Base-by-base conservation (phyloP, 2,797 vertebrate species). In the Podarcis siculus region DNA sequence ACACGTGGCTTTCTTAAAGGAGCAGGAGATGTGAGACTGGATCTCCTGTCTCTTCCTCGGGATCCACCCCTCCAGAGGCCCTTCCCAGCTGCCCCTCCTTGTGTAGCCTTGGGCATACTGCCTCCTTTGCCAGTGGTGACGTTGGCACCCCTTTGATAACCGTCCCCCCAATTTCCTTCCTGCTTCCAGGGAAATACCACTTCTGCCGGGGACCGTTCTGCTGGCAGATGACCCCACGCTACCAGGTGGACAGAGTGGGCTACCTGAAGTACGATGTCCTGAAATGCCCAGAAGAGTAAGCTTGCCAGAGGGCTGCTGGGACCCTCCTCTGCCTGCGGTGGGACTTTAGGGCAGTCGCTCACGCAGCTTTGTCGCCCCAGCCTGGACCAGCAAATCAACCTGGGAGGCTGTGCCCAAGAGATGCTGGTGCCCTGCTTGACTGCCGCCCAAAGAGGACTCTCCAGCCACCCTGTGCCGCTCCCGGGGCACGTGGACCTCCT, bases 121-220 rank as follows among this genome's bases (percentile, higher is more conserved):
- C 15, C 32, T 73, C 32, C 71, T 73, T 75, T 37, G 35, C 72
- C 1, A 0, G 8, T 1, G 8, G 9, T 6, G 42, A 42, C 19
- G 7, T 10, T 67, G 25, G 66, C 23, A 30, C 66, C 1, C 66
- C 27, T 67, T 8, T 10, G 35, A 23, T 13, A 17, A 5, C n/a
- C 12, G 4, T 15, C 10, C n/a, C 39, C 25, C 64, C 81, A 27
- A 35, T 21, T 6, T 19, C 69, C 25, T 23, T 55, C 37, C 4
- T 19, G 5, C 82, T 8, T 45, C 58, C 79, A 90, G 99, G 95
- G 87, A 96, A 98, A 93, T 97, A 95, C 85, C 97, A 99, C 96
- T 99, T 99, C 96, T 99, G 98, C 94, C 96, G 92, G 23, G 97
- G 97, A 19, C 94, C 90, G 45, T 99, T 98, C 97, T 99, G 97